Evolutionary conservation across 2,888 invertebrate genomes (phyloP), one percentile per base, ranked within the genome.

Genomic region (Nemapogon koenigi): DNA sequence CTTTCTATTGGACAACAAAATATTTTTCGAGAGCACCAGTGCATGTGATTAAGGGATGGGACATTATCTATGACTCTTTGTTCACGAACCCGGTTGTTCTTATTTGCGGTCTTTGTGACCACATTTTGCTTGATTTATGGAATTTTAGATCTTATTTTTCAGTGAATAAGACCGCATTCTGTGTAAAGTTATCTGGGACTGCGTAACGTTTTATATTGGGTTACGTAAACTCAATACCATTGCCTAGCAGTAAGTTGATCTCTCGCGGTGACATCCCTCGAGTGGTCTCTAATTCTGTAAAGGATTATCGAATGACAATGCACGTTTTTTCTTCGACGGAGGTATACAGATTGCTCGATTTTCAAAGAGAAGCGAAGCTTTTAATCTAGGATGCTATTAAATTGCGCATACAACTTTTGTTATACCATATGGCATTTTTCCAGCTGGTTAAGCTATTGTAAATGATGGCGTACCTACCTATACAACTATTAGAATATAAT

Each of bases 11-110:
- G 57, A 60, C 59, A 59, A 60, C 61, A 61, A 67, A 72, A 71
- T 62, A 62, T 72, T 71, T 71, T 75, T 70, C 62, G 59, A 59
- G 62, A 57, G 66, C 73, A 78, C 51, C 72, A 64, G 68, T 65
- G 76, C 76, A 78, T 78, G 72, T 76, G 73, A 78, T 78, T 76
- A 76, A 69, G 68, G 75, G 75, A 76, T 73, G 67, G 66, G 62
- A 76, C 66, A 71, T 70, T 72, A 71, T 75, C 64, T 69, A 59
- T 57, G 59, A 52, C 55, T 53, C 66, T 65, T 71, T 72, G 67
- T 68, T 61, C 59, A 45, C 32, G 25, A 7, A 4, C 15, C 25
- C 57, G 48, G 48, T 53, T 63, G 65, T 68, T 63, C 71, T 67
- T 65, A 60, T 65, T 59, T 71, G 75, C 57, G 73, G 76, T 71